Base-by-base conservation (phyloP, 2,888 invertebrate genomes). In the Zele albiditarsus region DNA sequence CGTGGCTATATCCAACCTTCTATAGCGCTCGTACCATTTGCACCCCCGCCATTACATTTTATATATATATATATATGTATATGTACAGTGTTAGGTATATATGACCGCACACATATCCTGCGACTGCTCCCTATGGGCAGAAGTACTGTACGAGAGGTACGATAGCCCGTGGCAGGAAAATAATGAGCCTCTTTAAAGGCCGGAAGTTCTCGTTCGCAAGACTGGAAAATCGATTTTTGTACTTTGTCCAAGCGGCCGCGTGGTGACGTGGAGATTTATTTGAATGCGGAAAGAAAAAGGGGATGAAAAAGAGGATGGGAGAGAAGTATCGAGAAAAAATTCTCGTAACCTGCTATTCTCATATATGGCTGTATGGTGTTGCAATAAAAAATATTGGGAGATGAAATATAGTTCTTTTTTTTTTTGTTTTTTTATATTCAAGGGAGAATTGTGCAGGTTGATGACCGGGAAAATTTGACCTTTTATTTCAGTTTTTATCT, bases 171-270 rank as follows among this genome's bases (percentile, higher is more conserved):
- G 83, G 82, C 82, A 82, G 84, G 79, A 84, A 84, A 87, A 84
- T 87, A 86, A 86, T 87, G 87, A 86, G 84, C 82, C 83, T 85
- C 84, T 86, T 86, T 87, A 86, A 84, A 86, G 80, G 80, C 82
- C 83, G 80, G 82, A 84, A 83, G 82, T 85, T 85, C 82, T 82
- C 71, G 75, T 81, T 80, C 78, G 71, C 71, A 71, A 77, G 77
- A 79, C 77, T 62, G 80, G 80, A 80, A 82, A 85, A 85, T 86
- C 84, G 85, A 85, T 86, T 86, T 83, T 82, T 77, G 72, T 84
- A 81, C 82, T 84, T 84, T 80, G 82, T 82, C 73, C 71, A 70
- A 63, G 58, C 74, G 67, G 68, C 76, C 65, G 60, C 74, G 53
- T 20, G 58, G 58, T 66, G 72, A 73, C 63, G 73, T 77, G 69